A percentile compares a stretch with the other conserved stretches of the same genome.
These are phyloP conservation scores for Harpalus rufipes DNA, from an alignment of 2,888 invertebrate genomes.

Conservation along the genomic window DNA sequence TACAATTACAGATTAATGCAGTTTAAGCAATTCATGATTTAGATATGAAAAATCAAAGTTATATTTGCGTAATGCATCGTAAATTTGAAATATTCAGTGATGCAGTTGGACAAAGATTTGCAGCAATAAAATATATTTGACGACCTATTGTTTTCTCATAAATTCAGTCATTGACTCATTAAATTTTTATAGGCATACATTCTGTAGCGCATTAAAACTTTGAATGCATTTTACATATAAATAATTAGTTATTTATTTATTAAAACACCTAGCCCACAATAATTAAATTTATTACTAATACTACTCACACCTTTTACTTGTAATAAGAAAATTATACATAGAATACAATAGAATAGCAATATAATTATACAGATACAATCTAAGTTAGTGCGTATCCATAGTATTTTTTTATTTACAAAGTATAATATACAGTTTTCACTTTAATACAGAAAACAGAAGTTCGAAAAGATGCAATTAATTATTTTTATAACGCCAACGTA, in stretches of 20 bases:
- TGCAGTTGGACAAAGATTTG: neutral
- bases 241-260: too few species aligned
- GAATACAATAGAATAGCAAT: neutral
- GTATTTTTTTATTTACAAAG: neutral
- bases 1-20: neutral
- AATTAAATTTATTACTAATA: neutral
- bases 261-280: too few species aligned
- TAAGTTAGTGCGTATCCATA: neutral
- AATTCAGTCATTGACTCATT: neutral
- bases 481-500: conserved; percentile 12
- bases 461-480: conserved; percentile 30
- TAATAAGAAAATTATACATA: neutral
- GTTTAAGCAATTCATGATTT: neutral
- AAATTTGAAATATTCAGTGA: neutral
- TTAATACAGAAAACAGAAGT: conserved; percentile 18
- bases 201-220: too few species aligned
- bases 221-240: too few species aligned
- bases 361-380: neutral
- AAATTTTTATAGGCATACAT: too few species aligned
- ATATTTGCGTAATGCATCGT: neutral
- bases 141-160: neutral
- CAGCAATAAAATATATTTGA: conserved; percentile 2
- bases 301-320: neutral
- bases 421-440: neutral
- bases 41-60: neutral